Evolutionary conservation across 2,797 vertebrate genomes (phyloP), one percentile per base, ranked within the genome.

Genomic region (Coilia nasus): DNA sequence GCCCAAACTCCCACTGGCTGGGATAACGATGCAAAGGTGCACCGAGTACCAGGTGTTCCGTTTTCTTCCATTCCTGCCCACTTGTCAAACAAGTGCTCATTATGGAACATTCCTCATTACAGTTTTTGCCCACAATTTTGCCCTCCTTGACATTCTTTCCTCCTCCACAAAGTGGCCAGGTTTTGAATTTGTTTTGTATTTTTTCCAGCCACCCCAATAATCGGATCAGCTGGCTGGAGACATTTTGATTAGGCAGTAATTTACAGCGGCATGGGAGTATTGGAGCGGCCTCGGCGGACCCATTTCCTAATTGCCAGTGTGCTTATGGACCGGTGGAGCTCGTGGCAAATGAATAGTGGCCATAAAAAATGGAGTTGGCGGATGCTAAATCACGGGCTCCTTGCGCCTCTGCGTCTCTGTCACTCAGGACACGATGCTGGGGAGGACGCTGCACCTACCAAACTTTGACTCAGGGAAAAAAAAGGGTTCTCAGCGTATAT

Each of bases 241-340:
- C 89, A 47, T 90, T 93, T 92, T 93, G 91, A 93, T 92, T 90
- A 81, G 83, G 86, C 78, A 83, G 91, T 92, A 89, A 91, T 94
- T 93, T 92, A 92, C 87, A 85, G 87, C 88, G 87, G 88, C 71
- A 57, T 84, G 87, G 85, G 87, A 89, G 83, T 83, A 44, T 41
- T 83, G 84, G 82, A 91, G 14, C 83, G 31, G 88, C 60, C 85
- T 82, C 91, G 50, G 85, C 57, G 81, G 90, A 92, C 91, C 94
- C 89, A 95, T 96, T 94, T 92, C 91, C 92, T 94, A 95, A 96
- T 96, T 94, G 94, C 93, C 89, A 91, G 85, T 46, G 85, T 35
- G 64, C 86, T 35, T 41, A 90, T 86, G 59, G 82, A 88, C 89
- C 93, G 94, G 93, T 93, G 93, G 90, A 92, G 90, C 88, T 88